A percentile compares a stretch with the other conserved stretches of the same genome.
These are phyloP conservation scores for Oxyruncus cristatus DNA, from an alignment of 2,113 vertebrate genomes.

Conservation along the genomic window DNA sequence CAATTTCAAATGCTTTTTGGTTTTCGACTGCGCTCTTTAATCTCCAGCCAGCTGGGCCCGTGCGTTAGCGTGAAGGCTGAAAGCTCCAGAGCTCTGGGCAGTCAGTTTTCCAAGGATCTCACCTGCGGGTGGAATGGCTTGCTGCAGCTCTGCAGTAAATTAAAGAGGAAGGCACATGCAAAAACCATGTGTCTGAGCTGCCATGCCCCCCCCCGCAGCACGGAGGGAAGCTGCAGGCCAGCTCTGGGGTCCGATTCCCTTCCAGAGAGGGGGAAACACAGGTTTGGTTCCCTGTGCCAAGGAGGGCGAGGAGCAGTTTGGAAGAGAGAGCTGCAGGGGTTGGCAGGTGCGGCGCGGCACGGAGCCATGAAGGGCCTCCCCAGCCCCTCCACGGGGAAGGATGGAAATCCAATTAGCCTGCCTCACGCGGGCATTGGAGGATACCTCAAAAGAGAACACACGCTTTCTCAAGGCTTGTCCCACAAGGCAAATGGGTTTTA, in stretches of 20 bases:
- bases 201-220: background rate
- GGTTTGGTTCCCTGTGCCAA: background rate
- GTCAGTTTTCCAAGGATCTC: conserved; percentile 58
- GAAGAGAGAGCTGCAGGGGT: background rate
- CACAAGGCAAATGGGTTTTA: background rate
- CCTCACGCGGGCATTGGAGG: background rate
- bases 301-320: background rate
- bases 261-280: background rate
- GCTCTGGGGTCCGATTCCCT: background rate
- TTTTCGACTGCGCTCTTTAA: conserved; percentile 55
- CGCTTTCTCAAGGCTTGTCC: background rate
- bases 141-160: conserved; percentile 11
- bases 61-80: conserved; percentile 54
- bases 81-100: conserved; percentile 59
- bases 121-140: conserved; percentile 55
- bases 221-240: background rate
- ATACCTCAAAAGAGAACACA: background rate
- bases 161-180: background rate
- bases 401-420: background rate
- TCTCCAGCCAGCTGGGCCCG: conserved; percentile 69
- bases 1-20: conserved; percentile 65
- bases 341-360: background rate
- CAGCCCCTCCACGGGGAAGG: background rate
- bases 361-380: background rate
- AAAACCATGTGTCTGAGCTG: background rate